A percentile compares a stretch with the other conserved stretches of the same genome.
These are phyloP conservation scores for Crioceris asparagi DNA, from an alignment of 2,888 invertebrate genomes.

Conservation along the genomic window DNA sequence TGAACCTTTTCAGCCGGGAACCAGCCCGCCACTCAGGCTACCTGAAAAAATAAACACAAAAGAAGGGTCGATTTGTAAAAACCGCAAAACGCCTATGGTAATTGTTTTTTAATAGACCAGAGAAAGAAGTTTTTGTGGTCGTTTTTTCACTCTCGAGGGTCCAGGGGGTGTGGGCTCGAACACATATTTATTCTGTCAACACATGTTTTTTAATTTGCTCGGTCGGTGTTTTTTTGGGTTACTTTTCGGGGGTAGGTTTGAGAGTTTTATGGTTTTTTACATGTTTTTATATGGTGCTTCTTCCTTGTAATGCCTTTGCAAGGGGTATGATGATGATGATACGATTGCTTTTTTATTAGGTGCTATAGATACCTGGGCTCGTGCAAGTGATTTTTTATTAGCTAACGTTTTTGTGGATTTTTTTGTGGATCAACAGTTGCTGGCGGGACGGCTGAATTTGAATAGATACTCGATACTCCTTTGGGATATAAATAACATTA, in stretches of 20 bases:
- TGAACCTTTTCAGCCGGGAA: too few relatives aligned
- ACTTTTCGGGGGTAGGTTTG: not conserved
- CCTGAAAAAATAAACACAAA: constrained; percentile 11
- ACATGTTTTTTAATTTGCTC: constrained; percentile 25
- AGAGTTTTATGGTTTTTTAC: constrained; percentile 7
- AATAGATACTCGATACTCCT: too few relatives aligned
- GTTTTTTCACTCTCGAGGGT: constrained; percentile 20
- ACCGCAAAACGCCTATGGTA: constrained; percentile 29
- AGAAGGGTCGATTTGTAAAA: constrained; percentile 29
- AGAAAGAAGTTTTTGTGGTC: constrained; percentile 20
- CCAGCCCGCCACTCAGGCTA: too few relatives aligned
- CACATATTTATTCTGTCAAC: constrained; percentile 30
- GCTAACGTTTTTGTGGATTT: too few relatives aligned
- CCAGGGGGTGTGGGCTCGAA: too few relatives aligned
- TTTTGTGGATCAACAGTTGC: too few relatives aligned
- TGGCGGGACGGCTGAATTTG: too few relatives aligned
- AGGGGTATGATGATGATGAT: not conserved
- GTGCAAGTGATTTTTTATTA: too few relatives aligned
- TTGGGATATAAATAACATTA: too few relatives aligned
- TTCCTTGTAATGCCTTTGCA: too few relatives aligned
- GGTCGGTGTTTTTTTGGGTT: constrained; percentile 11
- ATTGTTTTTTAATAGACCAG: constrained; percentile 32
- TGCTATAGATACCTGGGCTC: too few relatives aligned
- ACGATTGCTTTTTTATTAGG: too few relatives aligned
- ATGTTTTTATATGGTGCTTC: constrained; percentile 11